phyloP scores from a whole-genome alignment of 2,113 vertebrate genomes.

The Microtus richardsoni region DNA sequence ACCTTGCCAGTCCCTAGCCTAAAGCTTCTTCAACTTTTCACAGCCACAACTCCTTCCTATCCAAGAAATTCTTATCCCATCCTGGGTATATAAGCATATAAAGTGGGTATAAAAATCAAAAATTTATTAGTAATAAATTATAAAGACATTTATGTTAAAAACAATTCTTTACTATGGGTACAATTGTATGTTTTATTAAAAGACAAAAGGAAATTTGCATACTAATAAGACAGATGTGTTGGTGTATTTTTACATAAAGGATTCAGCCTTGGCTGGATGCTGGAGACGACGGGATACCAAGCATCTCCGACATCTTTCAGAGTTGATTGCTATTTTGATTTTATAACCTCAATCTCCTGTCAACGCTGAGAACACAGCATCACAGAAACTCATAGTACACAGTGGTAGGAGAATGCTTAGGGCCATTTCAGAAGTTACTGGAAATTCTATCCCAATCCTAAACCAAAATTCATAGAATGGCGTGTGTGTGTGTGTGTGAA shows the following conservation, averaged over 20 bases:
- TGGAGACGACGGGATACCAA: neutral
- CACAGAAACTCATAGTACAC: neutral
- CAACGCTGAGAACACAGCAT: neutral
- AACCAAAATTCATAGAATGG: neutral
- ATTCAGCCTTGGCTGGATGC: neutral
- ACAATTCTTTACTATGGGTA: neutral
- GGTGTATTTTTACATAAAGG: neutral
- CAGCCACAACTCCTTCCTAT: neutral
- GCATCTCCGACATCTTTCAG: neutral
- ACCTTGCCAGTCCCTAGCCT: neutral
- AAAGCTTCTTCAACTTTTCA: neutral
- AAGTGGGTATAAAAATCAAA: neutral
- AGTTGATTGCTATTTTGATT: constrained; percentile 33
- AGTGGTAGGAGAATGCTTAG: neutral
- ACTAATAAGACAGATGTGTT: neutral
- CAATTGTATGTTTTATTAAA: constrained; percentile 7
- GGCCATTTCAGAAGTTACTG: neutral
- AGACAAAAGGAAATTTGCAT: neutral
- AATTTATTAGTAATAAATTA: neutral
- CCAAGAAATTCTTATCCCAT: neutral
- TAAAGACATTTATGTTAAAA: neutral
- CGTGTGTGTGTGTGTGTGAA: neutral
- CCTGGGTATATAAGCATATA: neutral
- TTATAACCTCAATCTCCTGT: neutral
- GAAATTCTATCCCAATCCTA: neutral